Percentiles rank a stretch among this genome's conserved stretches.
These are phyloP conservation scores for Teleogryllus oceanicus DNA, from an alignment of 2,888 invertebrate species.

Conservation along the genomic window DNA sequence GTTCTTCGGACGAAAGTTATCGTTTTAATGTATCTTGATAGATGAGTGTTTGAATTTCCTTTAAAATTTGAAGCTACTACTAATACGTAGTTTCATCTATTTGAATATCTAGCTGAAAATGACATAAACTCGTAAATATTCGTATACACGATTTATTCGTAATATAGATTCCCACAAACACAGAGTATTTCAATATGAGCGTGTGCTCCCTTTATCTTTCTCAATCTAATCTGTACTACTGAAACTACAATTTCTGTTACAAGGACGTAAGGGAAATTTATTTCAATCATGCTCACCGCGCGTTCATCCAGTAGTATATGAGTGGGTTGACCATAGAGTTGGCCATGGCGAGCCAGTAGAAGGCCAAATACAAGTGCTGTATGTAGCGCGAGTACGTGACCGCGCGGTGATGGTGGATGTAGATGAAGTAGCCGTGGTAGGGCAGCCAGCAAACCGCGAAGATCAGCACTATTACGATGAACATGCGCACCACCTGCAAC, in stretches of 20 bases:
- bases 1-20: too few relatives aligned
- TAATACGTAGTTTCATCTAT: too few relatives aligned
- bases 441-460: conserved; percentile 88
- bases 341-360: conserved; percentile 90
- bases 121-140: too few relatives aligned
- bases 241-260: too few relatives aligned
- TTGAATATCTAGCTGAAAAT: too few relatives aligned
- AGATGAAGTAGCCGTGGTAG: conserved; percentile 82
- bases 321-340: conserved; percentile 91
- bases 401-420: conserved; percentile 68
- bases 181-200: too few relatives aligned
- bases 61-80: too few relatives aligned
- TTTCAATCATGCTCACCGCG: conserved; percentile 57
- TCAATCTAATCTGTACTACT: too few relatives aligned
- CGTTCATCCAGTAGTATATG: conserved; percentile 92
- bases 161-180: too few relatives aligned
- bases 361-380: conserved; percentile 79
- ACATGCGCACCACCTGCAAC: conserved; percentile 80
- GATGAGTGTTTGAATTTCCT: too few relatives aligned
- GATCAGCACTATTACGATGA: conserved; percentile 78
- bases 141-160: too few relatives aligned
- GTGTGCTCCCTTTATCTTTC: background rate
- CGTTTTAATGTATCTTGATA: too few relatives aligned
- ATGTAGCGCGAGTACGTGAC: conserved; percentile 66
- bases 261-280: background rate